Conservation (phyloP, 2,888 invertebrate species). For the Leptogaster cylindrica region DNA sequence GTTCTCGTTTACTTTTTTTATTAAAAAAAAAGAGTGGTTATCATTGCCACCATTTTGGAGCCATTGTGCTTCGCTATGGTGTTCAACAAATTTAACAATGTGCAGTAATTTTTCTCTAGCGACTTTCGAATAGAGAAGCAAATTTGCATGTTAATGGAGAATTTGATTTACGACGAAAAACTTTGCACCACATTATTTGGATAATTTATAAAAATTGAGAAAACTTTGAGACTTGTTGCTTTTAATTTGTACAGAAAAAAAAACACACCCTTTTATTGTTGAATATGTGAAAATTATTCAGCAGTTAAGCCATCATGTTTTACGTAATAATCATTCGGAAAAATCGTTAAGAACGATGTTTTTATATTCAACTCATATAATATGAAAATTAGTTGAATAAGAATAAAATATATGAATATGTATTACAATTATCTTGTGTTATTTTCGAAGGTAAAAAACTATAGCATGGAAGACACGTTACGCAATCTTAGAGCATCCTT, state of each 20-base stretch:
- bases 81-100: slow-evolving; percentile 37
- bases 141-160: slow-evolving; percentile 40
- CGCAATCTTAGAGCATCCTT: too few species aligned
- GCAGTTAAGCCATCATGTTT: too few species aligned
- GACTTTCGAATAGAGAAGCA: slow-evolving; percentile 25
- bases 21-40: slow-evolving; percentile 34
- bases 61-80: slow-evolving; percentile 31
- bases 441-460: background rate
- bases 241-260: too few species aligned
- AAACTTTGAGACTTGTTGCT: slow-evolving; percentile 25
- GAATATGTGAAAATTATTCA: too few species aligned
- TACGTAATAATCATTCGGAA: too few species aligned
- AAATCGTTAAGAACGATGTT: too few species aligned
- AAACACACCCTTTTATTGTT: too few species aligned
- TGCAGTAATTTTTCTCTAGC: slow-evolving; percentile 37
- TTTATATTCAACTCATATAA: background rate
- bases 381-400: background rate
- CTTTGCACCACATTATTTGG: slow-evolving; percentile 8
- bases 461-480: too few species aligned
- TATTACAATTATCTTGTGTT: background rate
- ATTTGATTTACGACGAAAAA: slow-evolving; percentile 32
- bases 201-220: slow-evolving; percentile 1
- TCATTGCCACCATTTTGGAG: slow-evolving; percentile 30
- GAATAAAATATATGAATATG: background rate
- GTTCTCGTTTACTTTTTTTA: slow-evolving; percentile 38